Evolutionary conservation across 2,888 invertebrate species (phyloP), one percentile per base, ranked within the genome.

Genomic region (Acleris cristana): DNA sequence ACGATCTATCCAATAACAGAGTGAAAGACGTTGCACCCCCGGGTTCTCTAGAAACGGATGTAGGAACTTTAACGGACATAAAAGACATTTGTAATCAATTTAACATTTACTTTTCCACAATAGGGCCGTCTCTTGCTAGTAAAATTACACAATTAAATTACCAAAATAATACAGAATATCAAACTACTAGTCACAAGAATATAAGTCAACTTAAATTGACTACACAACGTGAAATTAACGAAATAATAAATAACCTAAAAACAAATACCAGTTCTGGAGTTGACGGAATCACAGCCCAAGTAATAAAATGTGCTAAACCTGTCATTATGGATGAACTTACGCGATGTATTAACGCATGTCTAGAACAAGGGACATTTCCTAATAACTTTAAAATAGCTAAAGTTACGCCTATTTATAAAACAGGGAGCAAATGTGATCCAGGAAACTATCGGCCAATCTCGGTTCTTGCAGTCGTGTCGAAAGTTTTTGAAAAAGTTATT

Each of bases 361-460:
- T 64, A 2, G 19, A 7, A 7, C 10, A 14, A 12, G 64, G 56
- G 12, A 12, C 7, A 3, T 64, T 64, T 16, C 57, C 64, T 7
- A 44, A 57, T 45, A 26, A 12, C 1, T 12, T 64, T 10, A 64
- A 64, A 44, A 10, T 64, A 3, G 64, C 64, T 7, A 64, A 64
- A 23, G 57, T 64, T 1, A 26, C 64, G 5, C 64, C 64, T 1
- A 64, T 64, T 16, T 44, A 52, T n/a, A 64, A 64, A 26, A 53
- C 64, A 14, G 57, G 40, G 2, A 12, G 16, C 1, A 40, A 52
- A 52, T 34, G 23, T 2, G 64, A 64, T 45, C 64, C 64, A 1
- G 18, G 62, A 0, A 62, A 62, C 44, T 62, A 62, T 23, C 44
- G 62, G 1, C 62, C 62, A 26, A 62, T 62, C 10, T 62, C 62